Conservation (phyloP, 2,888 invertebrate species). For the Argyra leucocephala region DNA sequence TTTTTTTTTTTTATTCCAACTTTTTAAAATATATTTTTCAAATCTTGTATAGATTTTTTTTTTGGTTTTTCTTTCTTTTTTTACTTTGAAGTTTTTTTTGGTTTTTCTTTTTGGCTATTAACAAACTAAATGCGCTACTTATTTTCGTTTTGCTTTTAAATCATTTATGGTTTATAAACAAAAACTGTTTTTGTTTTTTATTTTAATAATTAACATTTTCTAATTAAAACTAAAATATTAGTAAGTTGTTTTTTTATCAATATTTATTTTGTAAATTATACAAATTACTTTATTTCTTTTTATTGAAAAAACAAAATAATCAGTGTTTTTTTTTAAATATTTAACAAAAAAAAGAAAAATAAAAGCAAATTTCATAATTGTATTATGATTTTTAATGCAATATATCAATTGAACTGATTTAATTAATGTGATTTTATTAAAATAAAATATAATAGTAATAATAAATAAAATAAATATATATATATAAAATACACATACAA, state of each 20-base stretch:
- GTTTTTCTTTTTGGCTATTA: background rate
- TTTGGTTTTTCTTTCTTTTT: no score
- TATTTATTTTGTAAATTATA: background rate
- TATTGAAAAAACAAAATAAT: no score
- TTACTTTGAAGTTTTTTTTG: no score
- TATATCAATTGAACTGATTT: no score
- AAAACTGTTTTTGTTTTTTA: background rate
- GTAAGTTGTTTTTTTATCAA: background rate
- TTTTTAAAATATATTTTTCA: constrained; percentile 12
- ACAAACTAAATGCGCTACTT: constrained; percentile 10
- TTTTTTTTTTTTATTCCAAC: background rate
- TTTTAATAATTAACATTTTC: background rate
- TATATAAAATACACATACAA: no score
- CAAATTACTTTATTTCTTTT: background rate
- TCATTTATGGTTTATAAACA: background rate
- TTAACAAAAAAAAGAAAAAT: no score
- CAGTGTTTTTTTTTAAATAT: no score
- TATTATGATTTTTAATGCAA: no score
- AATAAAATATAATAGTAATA: no score
- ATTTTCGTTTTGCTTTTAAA: background rate
- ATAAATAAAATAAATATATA: no score
- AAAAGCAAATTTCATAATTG: no score
- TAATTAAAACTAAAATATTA: background rate
- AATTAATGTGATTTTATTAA: no score
- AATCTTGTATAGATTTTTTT: constrained; percentile 2